Base-by-base conservation (phyloP, 2,113 vertebrate genomes). In the Galeopterus variegatus region DNA sequence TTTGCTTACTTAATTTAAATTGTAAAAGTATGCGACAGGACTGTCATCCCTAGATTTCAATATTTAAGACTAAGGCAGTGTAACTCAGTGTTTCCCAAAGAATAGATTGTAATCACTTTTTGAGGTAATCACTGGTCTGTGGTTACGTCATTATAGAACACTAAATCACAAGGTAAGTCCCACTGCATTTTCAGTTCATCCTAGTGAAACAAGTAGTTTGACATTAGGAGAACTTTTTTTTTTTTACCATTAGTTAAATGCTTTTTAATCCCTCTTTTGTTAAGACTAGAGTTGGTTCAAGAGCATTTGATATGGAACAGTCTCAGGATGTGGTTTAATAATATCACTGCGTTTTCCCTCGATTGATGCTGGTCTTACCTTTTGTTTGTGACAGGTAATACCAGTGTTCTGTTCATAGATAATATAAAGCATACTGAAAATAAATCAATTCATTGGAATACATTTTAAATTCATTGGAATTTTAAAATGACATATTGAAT, bases 231-330 rank as follows among this genome's bases (percentile, higher is more conserved):
- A 17, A 65, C 75, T 81, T 81, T 67, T 10, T 31, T 82, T 81
- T 81, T 67, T 10, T 31, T 50, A 88, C 81, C 36, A 64, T 50
- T 76, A 81, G 23, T 50, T 50, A 90, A 82, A 72, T 88, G 48
- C 13, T 54, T 77, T 75, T 36, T 95, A 88, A 93, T 83, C 90
- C 41, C 9, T 11, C 41, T 88, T 92, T 83, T 24, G 84, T 84
- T 67, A 76, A 76, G 52, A 83, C 7, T 17, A 69, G 21, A 70
- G 31, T 31, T 54, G 64, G 65, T 24, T 73, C 69, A 50, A 48
- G 50, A 67, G 50, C 7, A 15, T 81, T 75, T 23, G 60, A 41
- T 12, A 60, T 4, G 14, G 36, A 69, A 83, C 33, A 58, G 26
- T 64, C 50, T 72, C 69, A 54, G 60, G 36, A 60, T 15, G 33